phyloP scores from a whole-genome alignment of 1,140 invertebrate species.

The Megathymus violae region DNA sequence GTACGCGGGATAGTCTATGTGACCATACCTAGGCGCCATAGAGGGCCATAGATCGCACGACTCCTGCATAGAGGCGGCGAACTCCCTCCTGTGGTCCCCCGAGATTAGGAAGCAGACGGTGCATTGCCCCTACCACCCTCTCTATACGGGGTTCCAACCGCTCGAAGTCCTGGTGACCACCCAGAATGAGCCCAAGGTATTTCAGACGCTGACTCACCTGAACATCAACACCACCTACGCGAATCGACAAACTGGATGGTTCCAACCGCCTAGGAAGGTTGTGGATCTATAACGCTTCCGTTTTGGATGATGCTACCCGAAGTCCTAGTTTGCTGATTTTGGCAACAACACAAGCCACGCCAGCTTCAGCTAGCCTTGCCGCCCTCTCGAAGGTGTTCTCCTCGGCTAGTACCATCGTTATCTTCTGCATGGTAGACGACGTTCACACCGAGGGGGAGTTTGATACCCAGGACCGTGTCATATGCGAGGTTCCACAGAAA shows the following conservation, averaged over 20 bases:
- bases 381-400: conserved; percentile 8
- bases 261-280: conserved; percentile 5
- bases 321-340: conserved; percentile 17
- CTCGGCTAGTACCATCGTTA: conserved; percentile 22
- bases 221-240: neutral
- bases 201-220: neutral
- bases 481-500: conserved; percentile 34
- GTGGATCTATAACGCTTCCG: conserved; percentile 20
- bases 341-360: neutral
- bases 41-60: too few species aligned
- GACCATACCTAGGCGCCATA: too few species aligned
- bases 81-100: neutral
- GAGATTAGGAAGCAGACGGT: neutral
- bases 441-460: neutral
- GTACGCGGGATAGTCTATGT: too few species aligned
- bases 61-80: too few species aligned
- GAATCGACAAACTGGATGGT: neutral
- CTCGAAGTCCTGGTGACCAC: neutral
- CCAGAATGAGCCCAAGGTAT: neutral
- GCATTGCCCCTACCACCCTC: neutral
- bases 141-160: neutral
- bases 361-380: neutral
- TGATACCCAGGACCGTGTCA: conserved; percentile 15
- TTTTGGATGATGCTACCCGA: conserved; percentile 8
- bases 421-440: conserved; percentile 31